Evolutionary conservation across 2,888 invertebrate genomes (phyloP), one percentile per base, ranked within the genome.

Genomic region (Noctua pronuba): DNA sequence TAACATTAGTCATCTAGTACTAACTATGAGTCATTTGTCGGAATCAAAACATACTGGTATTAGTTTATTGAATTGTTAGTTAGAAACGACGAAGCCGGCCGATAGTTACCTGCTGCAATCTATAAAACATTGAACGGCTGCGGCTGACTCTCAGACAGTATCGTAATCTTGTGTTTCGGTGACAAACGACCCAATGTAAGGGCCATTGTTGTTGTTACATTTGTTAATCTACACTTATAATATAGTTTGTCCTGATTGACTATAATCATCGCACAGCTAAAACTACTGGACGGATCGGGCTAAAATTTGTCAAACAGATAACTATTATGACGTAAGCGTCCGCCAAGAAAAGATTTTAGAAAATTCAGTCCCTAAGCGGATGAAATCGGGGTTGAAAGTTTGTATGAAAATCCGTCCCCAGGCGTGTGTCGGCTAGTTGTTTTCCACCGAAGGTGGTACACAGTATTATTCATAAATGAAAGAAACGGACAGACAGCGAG

Each of bases 51-150:
- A 80, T 68, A 64, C 67, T 69, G 75, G 66, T 71, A 69, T 60
- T 60, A 76, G 76, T 83, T 85, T 85, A 86, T 84, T 78, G 75
- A 81, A 88, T 85, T 87, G 80, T 86, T 89, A 84, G 75, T 77
- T 28, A 77, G 85, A 89, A 89, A 73, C 72, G 72, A 70, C 79
- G 75, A 86, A 84, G 71, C 73, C 64, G 18, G 70, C 81, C 66
- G 73, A 82, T 84, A 81, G 60, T 68, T 81, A 85, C 85, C 83
- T 85, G 81, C 72, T 84, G 83, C 73, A 71, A 76, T 88, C 80
- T 79, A 84, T 89, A 83, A 88, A 87, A 86, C 85, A 87, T 86
- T 87, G 83, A 87, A 76, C 77, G 62, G 16, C 16, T 6, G 24
- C 31, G 74, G 46, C 74, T 31, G 55, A 68, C 76, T 81, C 24